Percentiles rank a stretch among this genome's conserved stretches.
Conservation (phyloP, 2,113 vertebrate species). For the Brevimyrus niger region DNA sequence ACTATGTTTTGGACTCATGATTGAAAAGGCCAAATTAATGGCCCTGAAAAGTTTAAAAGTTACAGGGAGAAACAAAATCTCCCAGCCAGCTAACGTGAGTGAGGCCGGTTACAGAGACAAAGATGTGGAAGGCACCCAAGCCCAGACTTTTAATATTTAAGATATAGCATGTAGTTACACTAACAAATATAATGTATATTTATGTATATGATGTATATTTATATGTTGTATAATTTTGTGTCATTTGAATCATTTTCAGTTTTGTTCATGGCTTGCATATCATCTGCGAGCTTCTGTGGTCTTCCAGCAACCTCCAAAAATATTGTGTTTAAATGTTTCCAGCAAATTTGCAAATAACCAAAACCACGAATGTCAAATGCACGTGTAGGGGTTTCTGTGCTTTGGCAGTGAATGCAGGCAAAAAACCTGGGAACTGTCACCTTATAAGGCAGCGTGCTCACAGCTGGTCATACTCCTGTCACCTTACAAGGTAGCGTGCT, state of each 20-base stretch:
- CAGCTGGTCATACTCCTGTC: too few species aligned
- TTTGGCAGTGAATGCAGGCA: background rate
- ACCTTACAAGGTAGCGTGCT: too few species aligned
- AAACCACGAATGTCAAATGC: background rate
- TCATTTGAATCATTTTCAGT: background rate
- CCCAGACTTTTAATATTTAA: background rate
- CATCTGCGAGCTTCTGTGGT: background rate
- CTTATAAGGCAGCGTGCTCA: background rate
- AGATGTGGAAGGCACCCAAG: background rate
- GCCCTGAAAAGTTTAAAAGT: background rate
- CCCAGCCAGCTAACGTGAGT: background rate
- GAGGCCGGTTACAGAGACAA: background rate
- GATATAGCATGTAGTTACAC: background rate
- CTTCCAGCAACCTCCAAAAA: background rate
- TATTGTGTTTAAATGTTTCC: background rate
- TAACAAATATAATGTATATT: background rate
- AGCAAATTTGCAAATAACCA: background rate
- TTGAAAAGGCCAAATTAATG: background rate
- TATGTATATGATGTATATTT: background rate
- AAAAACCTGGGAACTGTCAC: background rate
- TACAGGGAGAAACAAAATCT: background rate
- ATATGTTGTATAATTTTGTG: background rate
- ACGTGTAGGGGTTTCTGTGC: background rate
- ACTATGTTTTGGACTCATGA: background rate
- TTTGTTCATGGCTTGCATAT: background rate